Conservation (phyloP, 2,797 vertebrate species). For the Corythornis leucogaster region DNA sequence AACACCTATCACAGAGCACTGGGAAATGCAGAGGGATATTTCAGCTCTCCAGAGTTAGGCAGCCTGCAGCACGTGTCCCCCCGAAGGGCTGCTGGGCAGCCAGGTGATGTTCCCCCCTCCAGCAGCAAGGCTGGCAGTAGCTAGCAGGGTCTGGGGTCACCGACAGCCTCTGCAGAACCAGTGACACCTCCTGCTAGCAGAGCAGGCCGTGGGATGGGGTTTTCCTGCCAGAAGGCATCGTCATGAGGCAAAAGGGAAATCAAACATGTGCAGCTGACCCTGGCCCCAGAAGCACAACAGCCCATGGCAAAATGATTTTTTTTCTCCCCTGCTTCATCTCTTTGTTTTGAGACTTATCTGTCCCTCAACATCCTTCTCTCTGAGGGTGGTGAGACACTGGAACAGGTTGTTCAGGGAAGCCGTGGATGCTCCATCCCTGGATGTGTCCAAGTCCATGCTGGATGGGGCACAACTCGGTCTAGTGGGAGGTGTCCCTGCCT, state of each 20-base stretch:
- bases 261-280: background rate
- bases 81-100: background rate
- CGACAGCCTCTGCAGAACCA: background rate
- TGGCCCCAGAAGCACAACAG: background rate
- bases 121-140: background rate
- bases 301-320: fast-evolving
- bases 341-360: background rate
- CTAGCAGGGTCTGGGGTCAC: background rate
- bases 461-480: too few relatives aligned
- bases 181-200: background rate
- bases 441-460: too few relatives aligned
- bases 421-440: too few relatives aligned
- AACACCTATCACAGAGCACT: background rate
- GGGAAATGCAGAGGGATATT: background rate
- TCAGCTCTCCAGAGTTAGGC: background rate
- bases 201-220: background rate
- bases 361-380: background rate
- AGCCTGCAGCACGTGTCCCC: background rate
- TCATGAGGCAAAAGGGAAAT: background rate
- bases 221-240: background rate
- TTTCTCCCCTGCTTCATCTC: background rate
- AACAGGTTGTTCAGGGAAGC: too few relatives aligned
- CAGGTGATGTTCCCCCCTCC: background rate
- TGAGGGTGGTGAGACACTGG: too few relatives aligned
- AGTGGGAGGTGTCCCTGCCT: too few relatives aligned